These are phyloP conservation scores for Cryptophagus acutangulus DNA, from an alignment of 2,888 invertebrate genomes.

Conservation along the genomic window DNA sequence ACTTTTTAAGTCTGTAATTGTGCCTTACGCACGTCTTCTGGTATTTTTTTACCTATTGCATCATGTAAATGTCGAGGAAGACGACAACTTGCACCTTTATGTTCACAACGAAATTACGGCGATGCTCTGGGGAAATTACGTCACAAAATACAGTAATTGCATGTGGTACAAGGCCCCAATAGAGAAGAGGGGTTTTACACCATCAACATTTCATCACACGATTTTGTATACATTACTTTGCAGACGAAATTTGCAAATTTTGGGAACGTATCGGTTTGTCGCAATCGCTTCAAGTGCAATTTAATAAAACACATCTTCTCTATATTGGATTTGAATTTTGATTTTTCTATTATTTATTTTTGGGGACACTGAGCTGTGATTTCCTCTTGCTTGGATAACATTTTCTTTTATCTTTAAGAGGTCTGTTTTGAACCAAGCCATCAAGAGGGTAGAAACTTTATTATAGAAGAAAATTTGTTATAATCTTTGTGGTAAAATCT, in stretches of 20 bases:
- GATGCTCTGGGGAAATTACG: slow-evolving; percentile 34
- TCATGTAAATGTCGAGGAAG: slow-evolving; percentile 3
- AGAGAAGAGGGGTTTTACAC: too few species aligned
- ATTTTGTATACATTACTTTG: slow-evolving; percentile 20
- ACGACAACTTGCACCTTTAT: slow-evolving; percentile 21
- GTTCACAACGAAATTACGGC: slow-evolving; percentile 23
- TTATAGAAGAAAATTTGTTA: too few species aligned
- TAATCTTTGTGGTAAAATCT: too few species aligned
- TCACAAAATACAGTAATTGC: slow-evolving; percentile 36
- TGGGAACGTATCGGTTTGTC: too few species aligned
- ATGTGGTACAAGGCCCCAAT: slow-evolving; percentile 23
- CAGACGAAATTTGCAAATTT: slow-evolving; percentile 15
- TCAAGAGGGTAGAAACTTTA: too few species aligned
- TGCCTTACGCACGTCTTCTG: background rate
- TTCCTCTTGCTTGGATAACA: too few species aligned
- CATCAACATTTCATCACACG: slow-evolving; percentile 29
- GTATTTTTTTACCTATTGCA: background rate
- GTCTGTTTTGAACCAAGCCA: too few species aligned
- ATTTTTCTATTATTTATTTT: too few species aligned
- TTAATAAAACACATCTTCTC: too few species aligned
- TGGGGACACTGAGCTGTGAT: too few species aligned
- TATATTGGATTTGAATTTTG: too few species aligned
- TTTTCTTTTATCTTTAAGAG: too few species aligned
- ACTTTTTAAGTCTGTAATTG: background rate
- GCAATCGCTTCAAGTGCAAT: slow-evolving; percentile 1